Conservation (phyloP, 2,113 vertebrate species). For the Alces alces region DNA sequence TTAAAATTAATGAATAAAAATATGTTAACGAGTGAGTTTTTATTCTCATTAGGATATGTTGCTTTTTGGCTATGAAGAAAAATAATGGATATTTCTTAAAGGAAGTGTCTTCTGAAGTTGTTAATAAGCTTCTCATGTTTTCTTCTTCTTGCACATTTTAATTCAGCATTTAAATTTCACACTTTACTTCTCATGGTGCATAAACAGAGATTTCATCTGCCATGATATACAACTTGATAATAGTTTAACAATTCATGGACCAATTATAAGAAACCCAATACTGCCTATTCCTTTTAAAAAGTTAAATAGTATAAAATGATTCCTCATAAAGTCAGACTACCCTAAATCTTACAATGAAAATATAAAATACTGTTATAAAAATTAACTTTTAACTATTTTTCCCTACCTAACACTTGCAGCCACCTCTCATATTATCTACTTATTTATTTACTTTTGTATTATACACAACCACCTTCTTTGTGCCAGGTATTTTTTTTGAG, state of each 20-base stretch:
- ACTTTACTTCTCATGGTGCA: conserved; percentile 18
- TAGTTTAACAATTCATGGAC: conserved; percentile 57
- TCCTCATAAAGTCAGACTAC: conserved; percentile 51
- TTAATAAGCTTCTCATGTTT: conserved; percentile 2
- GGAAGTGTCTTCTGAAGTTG: neutral
- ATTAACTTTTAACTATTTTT: conserved; percentile 17
- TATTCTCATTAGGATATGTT: neutral
- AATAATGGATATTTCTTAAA: neutral
- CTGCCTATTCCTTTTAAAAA: conserved; percentile 58
- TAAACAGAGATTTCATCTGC: conserved; percentile 44
- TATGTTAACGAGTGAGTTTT: neutral
- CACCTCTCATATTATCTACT: neutral
- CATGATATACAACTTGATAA: conserved; percentile 48
- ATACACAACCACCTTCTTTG: neutral
- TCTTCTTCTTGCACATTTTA: conserved; percentile 27
- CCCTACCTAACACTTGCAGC: neutral
- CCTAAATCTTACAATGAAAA: neutral
- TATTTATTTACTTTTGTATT: neutral
- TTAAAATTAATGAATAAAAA: conserved; percentile 17
- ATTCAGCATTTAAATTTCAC: conserved; percentile 36
- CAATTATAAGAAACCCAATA: conserved; percentile 42
- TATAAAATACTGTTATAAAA: neutral
- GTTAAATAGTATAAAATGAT: conserved; percentile 13
- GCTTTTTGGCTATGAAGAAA: neutral
- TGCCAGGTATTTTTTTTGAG: neutral